Base-by-base conservation (phyloP, 2,888 invertebrate species). In the Athripsodes cinereus region DNA sequence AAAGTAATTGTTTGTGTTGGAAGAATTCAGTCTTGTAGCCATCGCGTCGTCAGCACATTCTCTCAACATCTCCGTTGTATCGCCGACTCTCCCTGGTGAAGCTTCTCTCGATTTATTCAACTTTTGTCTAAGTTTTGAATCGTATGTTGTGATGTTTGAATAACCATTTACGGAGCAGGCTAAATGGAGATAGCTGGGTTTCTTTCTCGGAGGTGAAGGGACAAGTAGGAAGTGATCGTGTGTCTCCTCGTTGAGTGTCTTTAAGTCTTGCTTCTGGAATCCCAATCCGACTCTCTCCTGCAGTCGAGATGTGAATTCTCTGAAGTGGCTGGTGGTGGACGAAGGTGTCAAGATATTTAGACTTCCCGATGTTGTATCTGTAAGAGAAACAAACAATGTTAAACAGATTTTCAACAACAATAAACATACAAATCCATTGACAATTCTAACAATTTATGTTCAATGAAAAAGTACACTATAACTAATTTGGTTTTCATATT, bases 121-220 rank as follows among this genome's bases (percentile, higher is more conserved):
- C 52, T 88, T 87, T 69, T 88, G 88, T 13, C 89, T 78, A 35
- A 87, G 74, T 69, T 88, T 87, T 0, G 91, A 90, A 72, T 92
- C 90, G 81, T 92, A 93, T 59, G 91, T 89, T 5, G 89, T 92
- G 57, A 90, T 80, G 66, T 90, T 90, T 3, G 90, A 89, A 71
- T 95, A 95, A 2, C 94, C 94, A 74, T 90, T 92, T 53, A 94
- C 91, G 19, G 92, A 92, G 71, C 93, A 92, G 53, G 94, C 92
- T 62, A 95, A 76, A 67, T 90, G 91, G 57, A 95, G 75, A 71
- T 95, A 95, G 58, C 92, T 92, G 0, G 94, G 94, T 69, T 91
- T 87, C 70, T 90, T 89, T 16, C 77, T 76, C 75, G n/a, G 53
- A 76, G 61, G 77, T 69, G 53, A 76, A 75, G 53, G 77, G 22